Evolutionary conservation across 2,113 vertebrate genomes (phyloP), one percentile per base, ranked within the genome.

Genomic region (Cinclus cinclus): DNA sequence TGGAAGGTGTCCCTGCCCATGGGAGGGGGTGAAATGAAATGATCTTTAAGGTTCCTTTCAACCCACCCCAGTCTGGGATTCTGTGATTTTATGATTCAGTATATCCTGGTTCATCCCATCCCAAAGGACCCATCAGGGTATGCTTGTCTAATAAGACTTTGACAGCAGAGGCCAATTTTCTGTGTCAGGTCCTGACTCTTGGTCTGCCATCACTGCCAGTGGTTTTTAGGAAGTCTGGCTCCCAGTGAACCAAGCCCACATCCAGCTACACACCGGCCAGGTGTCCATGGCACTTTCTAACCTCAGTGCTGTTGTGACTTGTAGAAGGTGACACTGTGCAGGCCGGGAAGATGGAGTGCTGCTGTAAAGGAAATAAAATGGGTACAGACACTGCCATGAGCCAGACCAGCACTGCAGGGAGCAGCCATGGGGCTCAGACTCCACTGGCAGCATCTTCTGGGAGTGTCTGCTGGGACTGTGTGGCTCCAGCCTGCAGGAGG

Each of bases 311-410:
- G 53, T 53, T 59, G 55, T 19, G 65, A 37, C 49, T 49, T 0
- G 0, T 2, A 15, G n/a, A 23, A 80, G 49, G n/a, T 49, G 39
- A 13, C 46, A 6, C 23, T 20, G 52, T 0, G 1, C 25, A 24
- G 39, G 8, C 25, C 73, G 65, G 27, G 37, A 52, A 58, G 49
- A 28, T 14, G 42, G 5, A 50, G 13, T 6, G 6, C 52, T 73
- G 58, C 55, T 62, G 24, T 20, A 22, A 63, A 68, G 41, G 62
- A 28, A 53, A 37, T 24, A 41, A 58, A 82, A 41, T 5, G 13
- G 62, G 37, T 31, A 28, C 13, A 55, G 46, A 23, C 27, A 1
- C 16, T 11, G 15, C 55, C 69, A 37, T 1, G 13, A 58, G 47
- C 14, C 64, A 49, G 52, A 55, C 23, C 37, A 87, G 53, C 14